A percentile compares a stretch with the other conserved stretches of the same genome.
Conservation (phyloP, 2,113 vertebrate species). For the Anas platyrhynchos region DNA sequence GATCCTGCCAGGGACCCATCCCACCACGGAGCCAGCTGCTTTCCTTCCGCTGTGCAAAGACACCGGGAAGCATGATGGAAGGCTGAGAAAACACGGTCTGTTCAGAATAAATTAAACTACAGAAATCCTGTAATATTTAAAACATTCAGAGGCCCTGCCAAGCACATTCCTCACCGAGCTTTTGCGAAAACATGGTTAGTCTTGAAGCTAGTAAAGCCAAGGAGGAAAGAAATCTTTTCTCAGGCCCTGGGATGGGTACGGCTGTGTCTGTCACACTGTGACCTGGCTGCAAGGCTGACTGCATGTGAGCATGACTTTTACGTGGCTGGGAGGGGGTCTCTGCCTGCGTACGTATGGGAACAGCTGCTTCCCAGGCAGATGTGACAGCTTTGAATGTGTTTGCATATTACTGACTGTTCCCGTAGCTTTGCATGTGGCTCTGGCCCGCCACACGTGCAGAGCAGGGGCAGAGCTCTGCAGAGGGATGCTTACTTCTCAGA, state of each 20-base stretch:
- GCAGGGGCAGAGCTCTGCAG: neutral
- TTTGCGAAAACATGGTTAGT: neutral
- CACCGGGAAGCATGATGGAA: rapidly evolving
- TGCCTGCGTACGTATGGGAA: neutral
- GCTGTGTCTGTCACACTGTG: neutral
- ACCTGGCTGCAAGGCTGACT: neutral
- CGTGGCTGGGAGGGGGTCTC: neutral
- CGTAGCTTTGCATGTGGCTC: neutral
- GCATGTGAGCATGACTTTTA: neutral
- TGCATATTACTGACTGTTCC: neutral
- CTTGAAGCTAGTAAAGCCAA: neutral
- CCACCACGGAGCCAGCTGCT: neutral
- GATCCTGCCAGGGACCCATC: neutral
- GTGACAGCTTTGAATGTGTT: neutral
- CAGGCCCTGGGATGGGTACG: neutral
- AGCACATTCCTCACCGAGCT: neutral
- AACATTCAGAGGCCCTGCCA: neutral
- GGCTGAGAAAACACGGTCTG: neutral
- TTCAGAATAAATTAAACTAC: neutral
- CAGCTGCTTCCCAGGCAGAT: neutral
- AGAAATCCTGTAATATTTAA: conserved; percentile 11
- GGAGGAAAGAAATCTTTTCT: neutral
- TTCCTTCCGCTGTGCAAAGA: neutral
- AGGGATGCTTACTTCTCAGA: neutral
- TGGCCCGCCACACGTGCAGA: neutral